phyloP scores from a whole-genome alignment of 1,140 invertebrate genomes.

The Micrasema minimum region DNA sequence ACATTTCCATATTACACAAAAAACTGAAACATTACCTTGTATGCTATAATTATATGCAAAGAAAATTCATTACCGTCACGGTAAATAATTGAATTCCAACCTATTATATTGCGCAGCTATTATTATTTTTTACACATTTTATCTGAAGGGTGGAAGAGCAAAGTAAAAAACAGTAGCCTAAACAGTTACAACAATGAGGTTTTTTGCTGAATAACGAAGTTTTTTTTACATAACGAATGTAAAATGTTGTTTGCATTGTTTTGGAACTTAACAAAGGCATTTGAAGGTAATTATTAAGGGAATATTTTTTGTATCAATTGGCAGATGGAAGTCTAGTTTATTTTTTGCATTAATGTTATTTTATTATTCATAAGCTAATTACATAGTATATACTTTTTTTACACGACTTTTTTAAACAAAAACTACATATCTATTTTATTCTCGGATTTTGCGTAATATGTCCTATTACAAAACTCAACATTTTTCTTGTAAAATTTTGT shows the following conservation, averaged over 20 bases:
- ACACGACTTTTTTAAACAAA: background rate
- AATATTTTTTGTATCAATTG: background rate
- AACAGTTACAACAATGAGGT: constrained; percentile 36
- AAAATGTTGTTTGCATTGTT: constrained; percentile 36
- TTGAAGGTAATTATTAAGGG: constrained; percentile 9
- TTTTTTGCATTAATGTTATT: too few relatives aligned
- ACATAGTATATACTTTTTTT: background rate
- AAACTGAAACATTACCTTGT: background rate
- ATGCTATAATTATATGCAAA: constrained; percentile 27
- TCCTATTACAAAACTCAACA: background rate
- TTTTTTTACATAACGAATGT: constrained; percentile 24
- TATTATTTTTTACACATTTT: constrained; percentile 33
- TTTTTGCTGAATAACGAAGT: constrained; percentile 39
- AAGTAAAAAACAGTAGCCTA: constrained; percentile 30
- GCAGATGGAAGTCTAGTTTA: constrained; percentile 5
- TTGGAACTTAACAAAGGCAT: constrained; percentile 21
- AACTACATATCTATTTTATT: background rate
- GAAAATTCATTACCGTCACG: constrained; percentile 42
- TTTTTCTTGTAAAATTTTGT: background rate
- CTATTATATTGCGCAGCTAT: background rate
- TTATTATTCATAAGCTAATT: background rate
- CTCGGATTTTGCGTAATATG: background rate
- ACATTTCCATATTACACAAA: background rate
- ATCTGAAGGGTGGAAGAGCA: constrained; percentile 18
- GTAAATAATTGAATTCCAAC: constrained; percentile 29